Evolutionary conservation across 2,113 vertebrate genomes (phyloP).

Genomic region (Chroicocephalus ridibundus): DNA sequence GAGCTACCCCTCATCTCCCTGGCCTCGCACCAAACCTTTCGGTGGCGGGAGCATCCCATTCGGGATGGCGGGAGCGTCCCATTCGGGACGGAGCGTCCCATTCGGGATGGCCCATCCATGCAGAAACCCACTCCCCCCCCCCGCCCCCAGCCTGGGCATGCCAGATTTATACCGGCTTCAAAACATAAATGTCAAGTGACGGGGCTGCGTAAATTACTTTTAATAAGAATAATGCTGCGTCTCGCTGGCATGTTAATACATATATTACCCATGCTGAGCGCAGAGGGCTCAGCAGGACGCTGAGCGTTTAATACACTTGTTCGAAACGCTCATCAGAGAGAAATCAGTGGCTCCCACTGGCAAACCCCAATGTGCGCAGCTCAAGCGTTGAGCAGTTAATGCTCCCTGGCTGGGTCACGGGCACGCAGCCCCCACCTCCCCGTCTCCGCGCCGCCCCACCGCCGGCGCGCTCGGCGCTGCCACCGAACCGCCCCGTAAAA

Average conservation of each 20-base stretch:
- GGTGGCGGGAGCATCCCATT: background rate
- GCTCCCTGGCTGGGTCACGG: background rate
- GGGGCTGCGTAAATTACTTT: background rate
- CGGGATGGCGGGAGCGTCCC: background rate
- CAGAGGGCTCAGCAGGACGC: background rate
- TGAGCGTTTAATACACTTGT: background rate
- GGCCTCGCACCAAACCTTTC: background rate
- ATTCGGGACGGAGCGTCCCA: background rate
- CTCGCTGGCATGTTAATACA: background rate
- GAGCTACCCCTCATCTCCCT: background rate
- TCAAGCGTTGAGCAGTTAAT: background rate
- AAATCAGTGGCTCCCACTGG: background rate
- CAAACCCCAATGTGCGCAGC: constrained; percentile 23
- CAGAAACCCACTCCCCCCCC: background rate
- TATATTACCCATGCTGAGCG: background rate
- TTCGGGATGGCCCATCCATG: background rate
- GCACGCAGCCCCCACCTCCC: background rate
- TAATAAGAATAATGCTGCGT: constrained; percentile 32
- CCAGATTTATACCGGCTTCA: background rate
- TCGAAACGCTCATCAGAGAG: background rate
- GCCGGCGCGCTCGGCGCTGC: background rate
- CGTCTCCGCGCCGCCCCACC: background rate
- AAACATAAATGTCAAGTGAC: constrained; percentile 9
- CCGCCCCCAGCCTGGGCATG: background rate
- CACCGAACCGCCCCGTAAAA: background rate